These are phyloP conservation scores for Hiodon tergisus DNA, from an alignment of 2,113 vertebrate genomes.

Conservation along the genomic window DNA sequence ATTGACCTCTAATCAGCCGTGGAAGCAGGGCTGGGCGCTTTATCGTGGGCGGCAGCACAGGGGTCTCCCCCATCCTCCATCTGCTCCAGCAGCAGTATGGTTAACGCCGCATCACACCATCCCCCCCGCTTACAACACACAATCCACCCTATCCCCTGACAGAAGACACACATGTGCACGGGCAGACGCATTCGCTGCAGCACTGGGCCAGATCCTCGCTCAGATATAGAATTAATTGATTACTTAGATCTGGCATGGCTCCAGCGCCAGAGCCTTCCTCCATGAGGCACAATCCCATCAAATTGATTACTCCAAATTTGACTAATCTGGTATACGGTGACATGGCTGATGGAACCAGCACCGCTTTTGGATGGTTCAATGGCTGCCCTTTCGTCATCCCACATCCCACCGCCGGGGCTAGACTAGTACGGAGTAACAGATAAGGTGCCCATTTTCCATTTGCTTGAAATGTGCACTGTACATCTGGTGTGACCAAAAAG, in stretches of 20 bases:
- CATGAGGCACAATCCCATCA: not conserved
- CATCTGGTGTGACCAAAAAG: not conserved
- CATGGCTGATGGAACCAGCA: not conserved
- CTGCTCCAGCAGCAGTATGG: conserved; percentile 77
- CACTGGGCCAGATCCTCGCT: conserved; percentile 17
- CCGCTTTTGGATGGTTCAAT: not conserved
- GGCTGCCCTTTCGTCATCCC: not conserved
- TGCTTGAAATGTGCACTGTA: not conserved
- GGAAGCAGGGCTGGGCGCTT: conserved; percentile 56
- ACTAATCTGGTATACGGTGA: not conserved
- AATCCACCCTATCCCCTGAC: conserved; percentile 44
- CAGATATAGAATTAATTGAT: conserved; percentile 65
- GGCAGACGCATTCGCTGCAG: conserved; percentile 26
- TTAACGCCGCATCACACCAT: conserved; percentile 59
- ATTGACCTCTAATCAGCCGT: conserved; percentile 82
- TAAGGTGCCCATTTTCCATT: not conserved
- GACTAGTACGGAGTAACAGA: not conserved
- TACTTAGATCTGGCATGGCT: conserved; percentile 58
- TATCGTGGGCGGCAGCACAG: conserved; percentile 50
- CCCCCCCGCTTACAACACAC: conserved; percentile 34
- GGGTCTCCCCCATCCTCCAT: conserved; percentile 64
- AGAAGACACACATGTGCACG: conserved; percentile 35
- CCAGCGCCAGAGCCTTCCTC: conserved; percentile 32
- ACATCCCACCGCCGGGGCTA: not conserved
- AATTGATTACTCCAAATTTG: not conserved